Evolutionary conservation across 1,140 invertebrate species (phyloP), one percentile per base, ranked within the genome.

Genomic region (Diuraphis noxia): DNA sequence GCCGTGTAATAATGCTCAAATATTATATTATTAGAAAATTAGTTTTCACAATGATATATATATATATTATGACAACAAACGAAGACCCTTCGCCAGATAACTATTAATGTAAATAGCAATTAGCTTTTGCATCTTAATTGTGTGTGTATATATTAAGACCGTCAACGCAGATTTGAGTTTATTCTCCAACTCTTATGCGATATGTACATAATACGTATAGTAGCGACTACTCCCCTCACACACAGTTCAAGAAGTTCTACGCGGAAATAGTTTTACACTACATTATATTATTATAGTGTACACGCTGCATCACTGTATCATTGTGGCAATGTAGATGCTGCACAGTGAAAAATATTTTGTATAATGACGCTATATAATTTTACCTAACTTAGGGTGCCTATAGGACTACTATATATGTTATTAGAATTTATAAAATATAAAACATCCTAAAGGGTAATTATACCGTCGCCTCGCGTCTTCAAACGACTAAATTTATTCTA

Each of bases 31-130:
- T 85, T 85, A 85, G 82, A 19, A 46, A 43, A 85, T 46, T 46
- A 46, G n/a, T n/a, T 85, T 85, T 84, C 81, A 13, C 19, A 49
- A 21, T 49, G 23, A 49, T 49, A 49, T 21, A 49, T 49, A 21
- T 79, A 36, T 79, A 79, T 8, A 77, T 77, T 56, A 77, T 21
- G 17, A 52, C n/a, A 30, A 87, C 85, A 36, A 87, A 56, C 85
- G 49, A 40, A 3, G n/a, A 30, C 23, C 34, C 36, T 85, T 36
- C 34, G 34, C 30, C 43, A 49, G 41, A 46, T 43, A 46, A 36
- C 84, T 86, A 86, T 86, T 86, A 56, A 87, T 56, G 85, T 87
- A 87, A 56, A 87, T 56, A 87, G 46, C 85, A 87, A 87, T 87
- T 87, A 87, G 85, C 46, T 87, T 56, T 38, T 17, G 85, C 46